These are phyloP conservation scores for Pseudachorutes palmiensis DNA, from an alignment of 1,140 invertebrate genomes.

Conservation along the genomic window DNA sequence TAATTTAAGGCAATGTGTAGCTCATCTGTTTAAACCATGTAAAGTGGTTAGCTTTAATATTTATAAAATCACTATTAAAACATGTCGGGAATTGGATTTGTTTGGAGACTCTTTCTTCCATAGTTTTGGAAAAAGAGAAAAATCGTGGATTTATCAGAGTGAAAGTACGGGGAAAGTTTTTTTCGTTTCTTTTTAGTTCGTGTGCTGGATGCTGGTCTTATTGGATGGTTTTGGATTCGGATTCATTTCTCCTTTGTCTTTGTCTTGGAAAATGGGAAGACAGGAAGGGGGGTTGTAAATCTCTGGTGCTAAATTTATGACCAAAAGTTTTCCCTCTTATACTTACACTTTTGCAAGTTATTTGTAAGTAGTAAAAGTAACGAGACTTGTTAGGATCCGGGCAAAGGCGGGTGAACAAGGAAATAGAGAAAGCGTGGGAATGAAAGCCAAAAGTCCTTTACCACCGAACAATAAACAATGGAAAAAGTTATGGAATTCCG, in stretches of 20 bases:
- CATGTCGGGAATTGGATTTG: too few species aligned
- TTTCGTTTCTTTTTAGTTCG: background rate
- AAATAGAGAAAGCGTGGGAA: too few species aligned
- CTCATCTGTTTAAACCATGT: too few species aligned
- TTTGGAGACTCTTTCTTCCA: too few species aligned
- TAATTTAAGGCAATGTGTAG: too few species aligned
- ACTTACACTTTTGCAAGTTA: conserved; percentile 16
- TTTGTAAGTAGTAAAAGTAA: conserved; percentile 27
- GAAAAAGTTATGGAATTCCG: too few species aligned
- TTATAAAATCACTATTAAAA: too few species aligned
- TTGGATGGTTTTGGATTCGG: background rate
- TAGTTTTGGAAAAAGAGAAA: too few species aligned
- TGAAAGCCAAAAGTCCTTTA: background rate
- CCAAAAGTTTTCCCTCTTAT: conserved; percentile 31
- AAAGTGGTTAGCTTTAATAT: too few species aligned
- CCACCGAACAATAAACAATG: background rate
- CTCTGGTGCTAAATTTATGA: conserved; percentile 33
- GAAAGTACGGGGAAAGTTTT: background rate
- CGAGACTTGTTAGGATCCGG: background rate
- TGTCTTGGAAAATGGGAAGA: conserved; percentile 9
- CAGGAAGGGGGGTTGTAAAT: conserved; percentile 29
- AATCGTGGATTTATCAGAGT: background rate
- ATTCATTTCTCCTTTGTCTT: background rate
- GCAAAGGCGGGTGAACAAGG: too few species aligned
- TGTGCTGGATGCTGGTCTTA: background rate